Conservation (phyloP, 2,113 vertebrate genomes). For the Heliornis fulica region DNA sequence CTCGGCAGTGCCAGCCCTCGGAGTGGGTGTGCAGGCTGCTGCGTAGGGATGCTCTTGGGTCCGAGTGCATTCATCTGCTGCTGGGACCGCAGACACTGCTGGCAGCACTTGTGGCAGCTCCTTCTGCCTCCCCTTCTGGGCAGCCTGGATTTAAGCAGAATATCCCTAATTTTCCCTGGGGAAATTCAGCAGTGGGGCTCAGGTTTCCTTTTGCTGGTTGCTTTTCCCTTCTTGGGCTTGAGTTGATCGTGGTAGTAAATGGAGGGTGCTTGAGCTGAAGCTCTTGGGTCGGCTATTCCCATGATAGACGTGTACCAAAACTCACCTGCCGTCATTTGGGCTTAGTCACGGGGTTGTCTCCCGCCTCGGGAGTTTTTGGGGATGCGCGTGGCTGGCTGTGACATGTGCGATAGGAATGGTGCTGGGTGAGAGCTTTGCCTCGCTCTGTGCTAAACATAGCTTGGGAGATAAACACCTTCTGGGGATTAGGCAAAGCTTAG, state of each 20-base stretch:
- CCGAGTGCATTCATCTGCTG: rapidly evolving
- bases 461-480: conserved; percentile 37
- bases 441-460: conserved; percentile 6
- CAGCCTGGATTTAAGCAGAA: not conserved
- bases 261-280: rapidly evolving
- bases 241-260: not conserved
- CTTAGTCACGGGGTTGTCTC: not conserved
- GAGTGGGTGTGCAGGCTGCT: rapidly evolving
- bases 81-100: not conserved
- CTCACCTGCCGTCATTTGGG: not conserved
- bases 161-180: not conserved
- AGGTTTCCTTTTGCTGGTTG: not conserved
- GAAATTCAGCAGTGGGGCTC: rapidly evolving
- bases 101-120: rapidly evolving
- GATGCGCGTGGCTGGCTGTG: not conserved
- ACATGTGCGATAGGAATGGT: not conserved
- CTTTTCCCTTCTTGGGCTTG: not conserved
- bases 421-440: not conserved
- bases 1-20: rapidly evolving
- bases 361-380: not conserved
- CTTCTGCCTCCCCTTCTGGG: not conserved
- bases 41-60: rapidly evolving
- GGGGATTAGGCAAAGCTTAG: not conserved
- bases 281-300: not conserved
- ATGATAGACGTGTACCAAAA: not conserved